Evolutionary conservation across 2,888 invertebrate genomes (phyloP), one percentile per base, ranked within the genome.

Genomic region (Torymus texanus): DNA sequence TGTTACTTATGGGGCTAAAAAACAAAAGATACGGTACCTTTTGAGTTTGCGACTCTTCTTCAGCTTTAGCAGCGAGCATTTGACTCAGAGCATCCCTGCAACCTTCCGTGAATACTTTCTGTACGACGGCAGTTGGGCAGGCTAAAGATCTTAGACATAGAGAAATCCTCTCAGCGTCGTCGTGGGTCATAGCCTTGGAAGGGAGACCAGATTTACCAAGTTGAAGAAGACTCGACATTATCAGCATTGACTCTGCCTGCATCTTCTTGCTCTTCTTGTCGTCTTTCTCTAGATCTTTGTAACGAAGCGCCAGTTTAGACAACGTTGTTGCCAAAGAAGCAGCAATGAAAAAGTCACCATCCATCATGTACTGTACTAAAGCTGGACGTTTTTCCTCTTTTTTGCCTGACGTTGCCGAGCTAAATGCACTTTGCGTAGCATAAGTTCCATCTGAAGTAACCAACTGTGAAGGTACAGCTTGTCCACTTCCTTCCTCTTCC

Each of bases 361-460:
- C 95, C 92, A 97, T 94, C 87, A 99, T 92, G 88, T 97, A 98
- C 84, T 95, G 94, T 56, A 97, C 93, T 78, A 98, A 91, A 10
- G 96, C 94, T 16, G 97, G 97, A 71, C 96, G 92, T 83, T 94
- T 93, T 85, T 94, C 95, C 80, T 90, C 90, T 85, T 94, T 94
- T 84, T 93, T 93, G 8, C 92, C 85, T 56, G 85, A 66, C 94
- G 93, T 92, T 29, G 94, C 92, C 84, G 96, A 92, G 88, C 96
- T 98, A 91, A 99, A 98, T 61, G 98, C 98, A 83, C 98, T 98
- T 91, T 99, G 99, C 3, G 98, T 96, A 41, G 99, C 99, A 91
- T 99, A 99, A 0, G 99, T 98, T 21, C 99, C 99, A 92, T 99
- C 99, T 55, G 99, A 98, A 65, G 99, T 99, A 61, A 99, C 98